Base-by-base conservation (phyloP, 2,797 vertebrate species). In the Cossypha dichroa region DNA sequence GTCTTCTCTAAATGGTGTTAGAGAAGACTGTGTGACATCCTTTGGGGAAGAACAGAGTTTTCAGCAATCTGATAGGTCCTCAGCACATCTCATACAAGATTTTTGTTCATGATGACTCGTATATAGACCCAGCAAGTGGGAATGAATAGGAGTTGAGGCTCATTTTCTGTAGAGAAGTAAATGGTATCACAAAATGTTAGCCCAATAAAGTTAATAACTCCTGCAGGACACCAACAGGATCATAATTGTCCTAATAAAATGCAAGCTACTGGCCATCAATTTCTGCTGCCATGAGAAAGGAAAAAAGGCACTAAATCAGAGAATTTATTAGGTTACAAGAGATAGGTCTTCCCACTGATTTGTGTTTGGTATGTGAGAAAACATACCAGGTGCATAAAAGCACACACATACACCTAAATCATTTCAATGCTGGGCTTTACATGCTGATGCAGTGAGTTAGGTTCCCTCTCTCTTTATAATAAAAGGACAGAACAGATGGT, bases 191-290 rank as follows among this genome's bases (percentile, higher is more conserved):
- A 52, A 91, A 95, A 70, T 69, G 67, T 89, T 90, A 95, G 51
- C 15, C 48, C 46, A 67, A 81, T 76, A 89, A 80, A 82, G 34
- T 70, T 69, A 59, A 64, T 75, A 73, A 89, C 26, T 88, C 91
- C 91, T 91, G 17, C 58, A 94, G 93, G 92, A 95, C 34, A 51
- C 81, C 77, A 87, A 70, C 25, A 15, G 66, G 74, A 69, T 90
- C 93, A 55, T 82, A 69, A 95, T 95, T 88, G 80, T 93, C 88
- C 72, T 75, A 56, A 25, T 97, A 93, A 97, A 96, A 96, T 91
- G 94, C 91, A 96, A 95, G 82, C 63, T 69, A 62, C 79, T 52
- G 62, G 41, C 80, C 72, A 85, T 97, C 85, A 95, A 67, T 96
- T 88, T 62, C 23, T 79, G 88, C 94, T 95, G 38, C 70, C 9